phyloP scores from a whole-genome alignment of 1,140 invertebrate species.

The Limonius californicus region DNA sequence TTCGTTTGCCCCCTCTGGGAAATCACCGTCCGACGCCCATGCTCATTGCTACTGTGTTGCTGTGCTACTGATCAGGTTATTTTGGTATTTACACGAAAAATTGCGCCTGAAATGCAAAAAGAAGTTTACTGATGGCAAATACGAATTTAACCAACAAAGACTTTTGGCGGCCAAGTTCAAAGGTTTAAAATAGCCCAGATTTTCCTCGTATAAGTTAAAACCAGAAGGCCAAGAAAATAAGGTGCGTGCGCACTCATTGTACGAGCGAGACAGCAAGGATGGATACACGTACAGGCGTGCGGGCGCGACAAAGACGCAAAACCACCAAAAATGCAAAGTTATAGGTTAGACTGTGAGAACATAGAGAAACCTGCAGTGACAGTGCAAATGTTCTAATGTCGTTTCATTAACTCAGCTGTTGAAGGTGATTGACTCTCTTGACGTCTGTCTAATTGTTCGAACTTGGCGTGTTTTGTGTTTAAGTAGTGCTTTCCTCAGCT shows the following conservation, averaged over 20 bases:
- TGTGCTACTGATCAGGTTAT: too few relatives aligned
- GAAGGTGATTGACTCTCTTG: constrained; percentile 43
- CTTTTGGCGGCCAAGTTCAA: too few relatives aligned
- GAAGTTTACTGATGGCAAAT: too few relatives aligned
- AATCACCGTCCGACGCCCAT: too few relatives aligned
- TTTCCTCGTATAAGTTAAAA: too few relatives aligned
- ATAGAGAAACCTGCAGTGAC: constrained; percentile 19
- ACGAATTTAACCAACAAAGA: too few relatives aligned
- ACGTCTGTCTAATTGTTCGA: constrained; percentile 31
- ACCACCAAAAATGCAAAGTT: neutral
- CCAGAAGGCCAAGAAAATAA: neutral
- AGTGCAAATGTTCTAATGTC: constrained; percentile 33
- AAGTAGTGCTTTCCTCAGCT: constrained; percentile 2
- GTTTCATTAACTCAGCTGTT: constrained; percentile 39
- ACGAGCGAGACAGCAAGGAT: neutral
- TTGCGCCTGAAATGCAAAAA: too few relatives aligned
- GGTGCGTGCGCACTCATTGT: neutral
- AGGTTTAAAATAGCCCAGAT: too few relatives aligned
- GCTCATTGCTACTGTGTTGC: too few relatives aligned
- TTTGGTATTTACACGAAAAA: too few relatives aligned
- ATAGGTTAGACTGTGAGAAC: constrained; percentile 33
- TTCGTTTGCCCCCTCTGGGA: too few relatives aligned
- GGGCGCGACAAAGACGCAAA: neutral
- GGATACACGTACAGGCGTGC: neutral
- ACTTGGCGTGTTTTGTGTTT: constrained; percentile 19